Evolutionary conservation across 2,888 invertebrate species (phyloP), one percentile per base, ranked within the genome.

Genomic region (Salpingus planirostris): DNA sequence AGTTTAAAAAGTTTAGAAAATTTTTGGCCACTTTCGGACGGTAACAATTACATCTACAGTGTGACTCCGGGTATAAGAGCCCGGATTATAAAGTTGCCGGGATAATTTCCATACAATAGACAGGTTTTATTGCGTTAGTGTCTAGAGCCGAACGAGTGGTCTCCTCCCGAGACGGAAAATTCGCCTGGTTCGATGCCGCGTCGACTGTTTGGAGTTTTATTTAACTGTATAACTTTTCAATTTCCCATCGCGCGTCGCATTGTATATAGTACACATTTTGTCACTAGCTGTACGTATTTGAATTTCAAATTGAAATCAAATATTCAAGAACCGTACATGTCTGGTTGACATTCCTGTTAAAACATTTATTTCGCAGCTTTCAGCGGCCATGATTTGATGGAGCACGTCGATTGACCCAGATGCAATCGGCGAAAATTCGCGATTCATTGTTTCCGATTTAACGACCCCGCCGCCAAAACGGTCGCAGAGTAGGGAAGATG

Each of bases 241-340:
- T 59, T 59, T 59, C 54, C 55, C 52, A 52, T 47, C 42, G 46
- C 45, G 42, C 44, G 45, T 46, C 49, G 43, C 41, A 52, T 53
- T 51, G 50, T 51, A 49, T 53, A 51, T 46, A 38, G 41, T 47
- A 45, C 40, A 45, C 44, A 43, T 47, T 43, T 47, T 48, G 45
- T 48, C 50, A 48, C 48, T 42, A 45, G 47, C 43, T 43, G 43
- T 36, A 45, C 43, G 43, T 50, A 59, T 60, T 59, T 59, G 59
- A 60, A 60, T 57, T 59, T 57, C 57, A 59, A 60, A 60, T 60
- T 52, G 54, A 55, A 59, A 59, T 60, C 57, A 60, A 56, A 59
- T 61, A 62, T 60, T 60, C 60, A 54, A 53, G 52, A 42, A 50
- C 40, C 53, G 57, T 54, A 44, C 52, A 47, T 43, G 50, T 54